Percentiles rank a stretch among this genome's conserved stretches.
Conservation (phyloP, 1,140 invertebrate genomes). For the Drusus annulatus region DNA sequence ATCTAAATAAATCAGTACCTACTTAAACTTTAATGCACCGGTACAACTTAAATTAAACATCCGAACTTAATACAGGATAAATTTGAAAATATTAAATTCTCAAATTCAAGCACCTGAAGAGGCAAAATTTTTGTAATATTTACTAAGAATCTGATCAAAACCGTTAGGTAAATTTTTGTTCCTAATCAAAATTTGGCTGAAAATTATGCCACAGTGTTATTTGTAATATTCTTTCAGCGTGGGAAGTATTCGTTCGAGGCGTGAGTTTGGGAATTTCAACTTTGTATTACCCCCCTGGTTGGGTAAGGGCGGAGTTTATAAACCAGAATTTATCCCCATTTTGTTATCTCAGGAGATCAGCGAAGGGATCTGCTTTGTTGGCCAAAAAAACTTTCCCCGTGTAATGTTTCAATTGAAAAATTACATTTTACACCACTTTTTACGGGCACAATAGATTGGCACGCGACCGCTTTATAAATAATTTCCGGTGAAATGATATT, state of each 20-base stretch:
- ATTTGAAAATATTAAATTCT: no score
- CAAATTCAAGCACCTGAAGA: no score
- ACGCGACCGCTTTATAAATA: background rate
- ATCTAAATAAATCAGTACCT: no score
- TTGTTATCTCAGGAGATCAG: slow-evolving; percentile 35
- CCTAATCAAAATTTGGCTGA: slow-evolving; percentile 26
- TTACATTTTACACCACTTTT: slow-evolving; percentile 5
- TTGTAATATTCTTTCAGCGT: slow-evolving; percentile 28
- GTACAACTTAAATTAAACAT: no score
- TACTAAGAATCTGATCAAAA: background rate
- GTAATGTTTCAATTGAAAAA: slow-evolving; percentile 33
- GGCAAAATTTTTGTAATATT: no score
- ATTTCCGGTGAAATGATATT: background rate
- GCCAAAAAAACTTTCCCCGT: slow-evolving; percentile 21
- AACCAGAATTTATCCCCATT: slow-evolving; percentile 36
- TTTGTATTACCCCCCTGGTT: slow-evolving; percentile 14
- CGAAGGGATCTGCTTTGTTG: slow-evolving; percentile 13
- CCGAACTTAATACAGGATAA: no score
- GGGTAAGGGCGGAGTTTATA: slow-evolving; percentile 21
- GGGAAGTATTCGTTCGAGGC: background rate
- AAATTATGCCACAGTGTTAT: slow-evolving; percentile 21
- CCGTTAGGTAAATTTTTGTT: slow-evolving; percentile 13
- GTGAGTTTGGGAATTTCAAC: slow-evolving; percentile 22
- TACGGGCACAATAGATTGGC: slow-evolving; percentile 13
- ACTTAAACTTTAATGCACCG: no score